A percentile compares a stretch with the other conserved stretches of the same genome.
Conservation (phyloP, 2,888 invertebrate species). For the Linyphia triangularis region DNA sequence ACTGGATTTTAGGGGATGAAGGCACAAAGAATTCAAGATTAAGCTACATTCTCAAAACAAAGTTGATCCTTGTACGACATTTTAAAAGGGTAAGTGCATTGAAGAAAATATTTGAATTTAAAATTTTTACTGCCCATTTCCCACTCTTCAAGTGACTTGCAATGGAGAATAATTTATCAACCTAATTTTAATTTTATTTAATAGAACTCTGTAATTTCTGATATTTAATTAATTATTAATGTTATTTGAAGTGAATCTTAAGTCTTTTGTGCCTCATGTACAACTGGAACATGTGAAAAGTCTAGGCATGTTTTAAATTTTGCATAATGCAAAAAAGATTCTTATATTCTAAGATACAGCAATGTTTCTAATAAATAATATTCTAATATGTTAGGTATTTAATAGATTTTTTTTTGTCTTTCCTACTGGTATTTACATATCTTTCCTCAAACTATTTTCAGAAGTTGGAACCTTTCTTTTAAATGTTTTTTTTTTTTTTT, state of each 20-base stretch:
- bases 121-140: neutral
- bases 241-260: neutral
- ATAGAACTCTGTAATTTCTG: neutral
- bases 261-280: too few species aligned
- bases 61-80: slow-evolving; percentile 21
- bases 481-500: too few species aligned
- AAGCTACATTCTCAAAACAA: slow-evolving; percentile 42
- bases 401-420: neutral
- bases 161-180: neutral
- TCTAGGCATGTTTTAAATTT: too few species aligned
- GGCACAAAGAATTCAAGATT: slow-evolving; percentile 45
- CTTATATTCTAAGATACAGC: too few species aligned
- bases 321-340: too few species aligned
- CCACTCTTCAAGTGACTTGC: neutral
- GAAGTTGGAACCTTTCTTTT: too few species aligned
- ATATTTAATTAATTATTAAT: neutral
- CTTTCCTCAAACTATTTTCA: neutral
- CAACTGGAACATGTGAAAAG: too few species aligned
- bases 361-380: too few species aligned
- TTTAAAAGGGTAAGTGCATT: slow-evolving; percentile 41
- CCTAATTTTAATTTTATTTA: neutral
- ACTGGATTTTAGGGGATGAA: slow-evolving; percentile 66
- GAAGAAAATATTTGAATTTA: neutral
- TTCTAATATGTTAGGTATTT: too few species aligned
- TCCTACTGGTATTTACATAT: neutral